Base-by-base conservation (phyloP, 2,888 invertebrate species). In the Campopleginae sp. region DNA sequence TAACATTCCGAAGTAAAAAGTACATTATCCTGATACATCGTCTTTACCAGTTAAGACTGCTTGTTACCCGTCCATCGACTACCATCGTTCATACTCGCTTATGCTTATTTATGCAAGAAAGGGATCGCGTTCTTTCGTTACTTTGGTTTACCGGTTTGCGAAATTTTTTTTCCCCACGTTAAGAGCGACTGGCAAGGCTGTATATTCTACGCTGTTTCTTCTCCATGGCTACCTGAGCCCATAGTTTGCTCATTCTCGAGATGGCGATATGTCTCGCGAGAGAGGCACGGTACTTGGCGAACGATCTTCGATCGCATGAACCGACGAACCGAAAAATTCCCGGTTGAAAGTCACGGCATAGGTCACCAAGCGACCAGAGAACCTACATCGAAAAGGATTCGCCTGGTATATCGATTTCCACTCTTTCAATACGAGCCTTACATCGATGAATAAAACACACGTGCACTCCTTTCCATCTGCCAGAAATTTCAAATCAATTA, bases 291-390 rank as follows among this genome's bases (percentile, higher is more conserved):
- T 23, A 42, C 48, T 79, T 23, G 48, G 79, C 8, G 48, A 48
- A 80, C 48, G 77, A 65, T 68, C 51, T 75, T 31, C 58, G 66
- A 46, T 80, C 80, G 66, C 54, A 46, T 33, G 63, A 54, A 63
- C 71, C 65, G 71, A 61, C 68, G 65, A 77, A 84, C 84, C 84
- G 63, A 85, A 85, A 79, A 85, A 85, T 75, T 38, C 78, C 54
- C 70, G 81, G 78, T 48, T 87, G 84, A 86, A 86, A 86, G 86
- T 86, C 85, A 86, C 78, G 86, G 85, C 85, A 86, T 86, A 86
- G 86, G 86, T 86, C 86, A 86, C 66, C 42, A 58, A 66, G 74
- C 68, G 72, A 72, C 68, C 61, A 70, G 84, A 82, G 71, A 85
- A 65, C 81, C 51, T 23, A 71, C 76, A 77, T 46, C 74, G 74